A percentile compares a stretch with the other conserved stretches of the same genome.
Evolutionary conservation across 2,113 vertebrate genomes (phyloP).

Genomic region (Chionis minor): DNA sequence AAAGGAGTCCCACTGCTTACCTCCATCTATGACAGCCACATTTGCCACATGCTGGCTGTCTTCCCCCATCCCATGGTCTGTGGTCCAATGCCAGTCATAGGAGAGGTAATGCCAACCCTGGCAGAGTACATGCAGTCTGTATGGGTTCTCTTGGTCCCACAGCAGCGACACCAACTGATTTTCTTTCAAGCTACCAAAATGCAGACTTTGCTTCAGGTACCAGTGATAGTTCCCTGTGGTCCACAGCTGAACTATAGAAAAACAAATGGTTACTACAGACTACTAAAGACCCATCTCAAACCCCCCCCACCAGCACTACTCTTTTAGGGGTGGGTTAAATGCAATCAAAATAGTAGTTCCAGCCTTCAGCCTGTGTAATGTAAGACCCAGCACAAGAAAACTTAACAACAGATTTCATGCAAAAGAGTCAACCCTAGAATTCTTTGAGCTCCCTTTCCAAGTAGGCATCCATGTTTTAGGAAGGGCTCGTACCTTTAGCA

Average conservation of each 20-base stretch:
- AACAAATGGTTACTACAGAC: neutral
- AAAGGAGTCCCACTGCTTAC: slow-evolving; percentile 67
- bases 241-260: slow-evolving; percentile 91
- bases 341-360: neutral
- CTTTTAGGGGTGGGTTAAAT: neutral
- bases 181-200: slow-evolving; percentile 75
- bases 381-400: neutral
- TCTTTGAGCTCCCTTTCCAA: neutral
- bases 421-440: neutral
- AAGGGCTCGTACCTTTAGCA: neutral
- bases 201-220: slow-evolving; percentile 95
- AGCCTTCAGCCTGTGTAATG: neutral
- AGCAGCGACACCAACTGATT: slow-evolving; percentile 79
- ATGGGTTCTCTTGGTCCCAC: slow-evolving; percentile 85
- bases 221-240: slow-evolving; percentile 93
- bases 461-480: neutral
- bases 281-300: neutral
- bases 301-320: neutral
- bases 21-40: slow-evolving; percentile 94
- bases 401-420: neutral
- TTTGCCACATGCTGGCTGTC: slow-evolving; percentile 74
- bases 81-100: slow-evolving; percentile 92
- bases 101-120: slow-evolving; percentile 80
- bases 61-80: slow-evolving; percentile 77
- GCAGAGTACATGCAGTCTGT: slow-evolving; percentile 83